Percentiles rank a stretch among this genome's conserved stretches.
Evolutionary conservation across 2,797 vertebrate species (phyloP).

Genomic region (Syndactyla subalaris): DNA sequence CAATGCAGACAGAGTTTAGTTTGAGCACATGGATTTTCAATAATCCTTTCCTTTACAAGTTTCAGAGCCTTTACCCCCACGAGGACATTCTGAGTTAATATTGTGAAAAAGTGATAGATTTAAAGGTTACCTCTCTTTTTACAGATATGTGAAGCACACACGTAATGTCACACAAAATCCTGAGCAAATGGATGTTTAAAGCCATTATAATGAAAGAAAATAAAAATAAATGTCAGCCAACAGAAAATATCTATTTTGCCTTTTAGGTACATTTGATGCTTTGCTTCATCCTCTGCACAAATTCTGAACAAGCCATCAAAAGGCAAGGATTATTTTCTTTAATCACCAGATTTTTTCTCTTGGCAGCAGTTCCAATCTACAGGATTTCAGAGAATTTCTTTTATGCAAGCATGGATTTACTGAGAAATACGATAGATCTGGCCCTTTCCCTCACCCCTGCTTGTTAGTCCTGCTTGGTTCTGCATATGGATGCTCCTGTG

Average conservation of each 20-base stretch:
- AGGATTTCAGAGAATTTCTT: neutral
- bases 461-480: accelerated
- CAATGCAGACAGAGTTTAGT: neutral
- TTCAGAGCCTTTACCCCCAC: neutral
- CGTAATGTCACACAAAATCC: slow-evolving; percentile 33
- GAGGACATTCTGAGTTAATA: slow-evolving; percentile 29
- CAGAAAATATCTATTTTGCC: slow-evolving; percentile 16
- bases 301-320: slow-evolving; percentile 39
- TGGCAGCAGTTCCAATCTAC: neutral
- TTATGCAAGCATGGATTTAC: neutral
- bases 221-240: slow-evolving; percentile 47
- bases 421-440: neutral
- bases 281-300: neutral
- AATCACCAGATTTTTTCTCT: neutral
- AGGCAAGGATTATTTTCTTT: slow-evolving; percentile 18
- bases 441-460: neutral
- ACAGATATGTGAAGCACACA: slow-evolving; percentile 1
- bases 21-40: neutral
- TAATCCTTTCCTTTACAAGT: neutral
- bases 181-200: slow-evolving; percentile 20
- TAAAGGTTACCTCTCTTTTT: slow-evolving; percentile 58
- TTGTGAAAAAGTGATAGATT: slow-evolving; percentile 21
- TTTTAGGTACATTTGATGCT: neutral
- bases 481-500: accelerated
- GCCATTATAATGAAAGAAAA: slow-evolving; percentile 41